Evolutionary conservation across 2,113 vertebrate genomes (phyloP).

Genomic region (Crotalus viridis): DNA sequence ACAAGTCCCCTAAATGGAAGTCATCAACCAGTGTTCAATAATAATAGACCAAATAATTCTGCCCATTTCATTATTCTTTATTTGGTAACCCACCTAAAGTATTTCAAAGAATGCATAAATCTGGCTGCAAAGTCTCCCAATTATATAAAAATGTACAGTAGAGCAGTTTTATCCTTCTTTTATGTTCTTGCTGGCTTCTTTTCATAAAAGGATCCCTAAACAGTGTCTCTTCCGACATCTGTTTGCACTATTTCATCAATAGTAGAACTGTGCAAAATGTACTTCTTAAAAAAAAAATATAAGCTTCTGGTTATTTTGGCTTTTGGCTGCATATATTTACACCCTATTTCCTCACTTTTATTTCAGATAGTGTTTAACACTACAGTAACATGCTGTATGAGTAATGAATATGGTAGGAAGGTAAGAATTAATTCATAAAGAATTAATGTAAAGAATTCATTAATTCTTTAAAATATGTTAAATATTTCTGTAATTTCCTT

Average conservation of each 20-base stretch:
- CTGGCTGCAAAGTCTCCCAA: neutral
- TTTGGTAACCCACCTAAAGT: neutral
- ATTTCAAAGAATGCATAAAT: neutral
- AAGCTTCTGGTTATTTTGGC: neutral
- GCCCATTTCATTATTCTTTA: neutral
- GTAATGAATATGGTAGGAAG: neutral
- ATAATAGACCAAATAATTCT: neutral
- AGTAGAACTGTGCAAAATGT: neutral
- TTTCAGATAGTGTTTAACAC: neutral
- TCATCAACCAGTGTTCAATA: neutral
- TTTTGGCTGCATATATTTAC: conserved; percentile 15
- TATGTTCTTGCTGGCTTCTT: neutral
- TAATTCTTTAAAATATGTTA: neutral
- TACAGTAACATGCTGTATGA: neutral
- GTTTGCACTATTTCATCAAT: conserved; percentile 2
- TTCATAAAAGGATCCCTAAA: neutral
- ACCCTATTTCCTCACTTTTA: conserved; percentile 2
- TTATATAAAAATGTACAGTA: neutral
- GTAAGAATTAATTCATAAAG: neutral
- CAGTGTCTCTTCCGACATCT: neutral
- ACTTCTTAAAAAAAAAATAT: neutral
- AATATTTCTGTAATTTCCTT: neutral
- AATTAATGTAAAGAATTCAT: too few species aligned
- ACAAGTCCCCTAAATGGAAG: neutral
- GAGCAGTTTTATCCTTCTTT: neutral